These are phyloP conservation scores for Eremophila alpestris DNA, from an alignment of 2,797 vertebrate genomes.

Conservation along the genomic window DNA sequence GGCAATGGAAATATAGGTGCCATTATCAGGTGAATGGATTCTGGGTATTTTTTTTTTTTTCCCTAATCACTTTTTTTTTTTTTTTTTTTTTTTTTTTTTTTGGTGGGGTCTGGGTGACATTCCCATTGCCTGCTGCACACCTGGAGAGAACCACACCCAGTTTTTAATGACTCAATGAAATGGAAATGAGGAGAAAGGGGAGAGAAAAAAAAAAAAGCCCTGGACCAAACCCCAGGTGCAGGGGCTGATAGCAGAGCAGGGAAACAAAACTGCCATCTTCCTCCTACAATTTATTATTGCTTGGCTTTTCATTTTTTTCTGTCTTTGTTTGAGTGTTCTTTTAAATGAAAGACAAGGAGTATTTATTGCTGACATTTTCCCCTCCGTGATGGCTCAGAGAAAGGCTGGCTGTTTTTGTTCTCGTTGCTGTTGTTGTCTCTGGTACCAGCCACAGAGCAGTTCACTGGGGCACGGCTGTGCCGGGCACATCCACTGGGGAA, in stretches of 20 bases:
- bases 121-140: background rate
- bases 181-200: background rate
- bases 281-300: slow-evolving; percentile 22
- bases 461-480: background rate
- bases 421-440: background rate
- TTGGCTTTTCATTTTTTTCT: slow-evolving; percentile 43
- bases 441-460: background rate
- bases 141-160: background rate
- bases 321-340: slow-evolving; percentile 40
- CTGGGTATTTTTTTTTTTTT: background rate
- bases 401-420: background rate
- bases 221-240: slow-evolving; percentile 19
- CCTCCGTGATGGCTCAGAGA: background rate
- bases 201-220: background rate
- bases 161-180: background rate
- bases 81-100: background rate
- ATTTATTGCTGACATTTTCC: slow-evolving; percentile 56
- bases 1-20: slow-evolving; percentile 16
- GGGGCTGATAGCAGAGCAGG: slow-evolving; percentile 39
- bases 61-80: background rate
- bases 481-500: background rate
- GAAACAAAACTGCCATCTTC: slow-evolving; percentile 48
- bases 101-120: background rate
- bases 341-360: slow-evolving; percentile 38
- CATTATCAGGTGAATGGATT: background rate